Evolutionary conservation across 2,888 invertebrate genomes (phyloP).

Genomic region (Aricia artaxerxes): DNA sequence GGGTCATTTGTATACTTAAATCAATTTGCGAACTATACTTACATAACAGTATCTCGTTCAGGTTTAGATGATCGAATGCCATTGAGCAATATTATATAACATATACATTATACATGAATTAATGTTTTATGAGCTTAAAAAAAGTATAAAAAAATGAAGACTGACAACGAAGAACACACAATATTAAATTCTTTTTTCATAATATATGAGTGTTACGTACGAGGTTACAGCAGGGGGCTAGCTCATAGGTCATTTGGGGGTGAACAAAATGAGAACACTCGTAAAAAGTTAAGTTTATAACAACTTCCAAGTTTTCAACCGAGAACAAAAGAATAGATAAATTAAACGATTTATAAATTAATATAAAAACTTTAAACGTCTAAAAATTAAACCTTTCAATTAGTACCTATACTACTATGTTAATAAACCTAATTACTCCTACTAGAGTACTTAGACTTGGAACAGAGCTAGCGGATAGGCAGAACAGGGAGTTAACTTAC

Average conservation of each 20-base stretch:
- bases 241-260: background rate
- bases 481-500: background rate
- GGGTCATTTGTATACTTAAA: background rate
- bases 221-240: background rate
- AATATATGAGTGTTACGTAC: background rate
- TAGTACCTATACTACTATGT: background rate
- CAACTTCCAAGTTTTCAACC: background rate
- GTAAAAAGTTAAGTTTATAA: background rate
- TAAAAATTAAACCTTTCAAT: background rate
- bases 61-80: background rate
- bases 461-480: conserved; percentile 12
- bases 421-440: background rate
- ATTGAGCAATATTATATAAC: background rate
- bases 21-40: background rate
- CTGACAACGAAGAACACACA: background rate
- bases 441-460: background rate
- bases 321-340: background rate
- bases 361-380: background rate
- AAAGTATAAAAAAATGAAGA: background rate
- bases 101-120: background rate
- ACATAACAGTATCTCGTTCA: background rate
- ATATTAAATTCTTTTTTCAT: background rate
- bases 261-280: conserved; percentile 3
- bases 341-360: conserved; percentile 1
- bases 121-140: background rate